Evolutionary conservation across 2,113 vertebrate species (phyloP), one percentile per base, ranked within the genome.

Genomic region (Thomomys bottae): DNA sequence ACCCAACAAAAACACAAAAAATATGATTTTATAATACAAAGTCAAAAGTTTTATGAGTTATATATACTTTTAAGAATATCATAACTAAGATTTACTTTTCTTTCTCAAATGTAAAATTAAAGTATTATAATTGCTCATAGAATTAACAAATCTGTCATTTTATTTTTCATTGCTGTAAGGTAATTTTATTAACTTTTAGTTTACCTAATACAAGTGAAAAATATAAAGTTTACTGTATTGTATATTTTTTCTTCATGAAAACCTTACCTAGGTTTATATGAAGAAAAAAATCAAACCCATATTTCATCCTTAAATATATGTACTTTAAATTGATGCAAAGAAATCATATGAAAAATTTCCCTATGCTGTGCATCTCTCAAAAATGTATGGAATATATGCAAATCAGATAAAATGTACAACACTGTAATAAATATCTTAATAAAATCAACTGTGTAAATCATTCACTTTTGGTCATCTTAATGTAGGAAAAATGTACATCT

Each of bases 31-130:
- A 79, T 45, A 94, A 70, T 82, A 36, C 76, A 84, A 95, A 77
- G 26, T 24, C 24, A 75, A 95, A 92, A 75, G 2, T 42, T 64
- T 86, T 95, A 78, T 82, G 40, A 79, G 78, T 89, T 83, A 90
- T n/a, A 75, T 24, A 66, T 54, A n/a, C 75, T 63, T 83, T 88
- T n/a, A 76, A 93, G 14, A 45, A 89, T 21, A 84, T 54, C 32
- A 95, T n/a, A 85, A 34, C n/a, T 66, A 34, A 95, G 34, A 68
- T 96, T 93, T 72, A 92, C 73, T 59, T 88, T 59, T 92, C 78
- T 95, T 72, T 80, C 36, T 2, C 59, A 87, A 85, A 93, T 93
- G 84, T 95, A 96, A 97, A 96, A 95, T 92, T 95, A 95, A 96
- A 73, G 87, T 95, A 90, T 64, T 30, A 82, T 12, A 93, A 94